A percentile compares a stretch with the other conserved stretches of the same genome.
These are phyloP conservation scores for Rhabdornis inornatus DNA, from an alignment of 2,113 vertebrate species.

Conservation along the genomic window DNA sequence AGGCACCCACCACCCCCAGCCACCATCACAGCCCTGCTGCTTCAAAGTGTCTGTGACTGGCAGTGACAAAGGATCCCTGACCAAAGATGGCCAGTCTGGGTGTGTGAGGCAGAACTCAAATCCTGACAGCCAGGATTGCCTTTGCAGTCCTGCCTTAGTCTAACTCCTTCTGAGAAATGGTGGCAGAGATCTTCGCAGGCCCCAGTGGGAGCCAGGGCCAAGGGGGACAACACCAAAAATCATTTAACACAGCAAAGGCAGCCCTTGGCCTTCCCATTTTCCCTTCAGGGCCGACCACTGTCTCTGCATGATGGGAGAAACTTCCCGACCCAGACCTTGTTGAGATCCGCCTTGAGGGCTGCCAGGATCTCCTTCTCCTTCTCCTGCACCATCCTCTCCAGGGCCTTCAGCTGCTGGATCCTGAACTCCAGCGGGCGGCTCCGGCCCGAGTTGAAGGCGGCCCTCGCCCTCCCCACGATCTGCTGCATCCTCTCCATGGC, in stretches of 20 bases:
- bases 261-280: not conserved
- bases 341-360: not conserved
- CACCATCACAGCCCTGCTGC: not conserved
- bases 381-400: not conserved
- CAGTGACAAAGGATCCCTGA: not conserved
- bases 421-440: not conserved
- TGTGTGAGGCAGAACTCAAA: not conserved
- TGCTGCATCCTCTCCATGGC: not conserved
- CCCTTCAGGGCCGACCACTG: not conserved
- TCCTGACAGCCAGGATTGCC: not conserved
- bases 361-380: not conserved
- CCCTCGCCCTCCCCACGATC: not conserved
- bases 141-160: not conserved
- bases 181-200: not conserved
- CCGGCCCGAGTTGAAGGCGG: not conserved
- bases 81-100: accelerated
- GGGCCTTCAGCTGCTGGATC: not conserved
- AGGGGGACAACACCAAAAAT: not conserved
- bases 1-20: not conserved
- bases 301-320: too few relatives aligned
- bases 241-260: not conserved
- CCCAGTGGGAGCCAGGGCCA: not conserved
- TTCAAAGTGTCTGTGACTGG: accelerated
- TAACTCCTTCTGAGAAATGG: not conserved
- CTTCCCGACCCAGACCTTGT: not conserved